Evolutionary conservation across 2,888 invertebrate genomes (phyloP), one percentile per base, ranked within the genome.

Genomic region (Allophyes oxyacanthae): DNA sequence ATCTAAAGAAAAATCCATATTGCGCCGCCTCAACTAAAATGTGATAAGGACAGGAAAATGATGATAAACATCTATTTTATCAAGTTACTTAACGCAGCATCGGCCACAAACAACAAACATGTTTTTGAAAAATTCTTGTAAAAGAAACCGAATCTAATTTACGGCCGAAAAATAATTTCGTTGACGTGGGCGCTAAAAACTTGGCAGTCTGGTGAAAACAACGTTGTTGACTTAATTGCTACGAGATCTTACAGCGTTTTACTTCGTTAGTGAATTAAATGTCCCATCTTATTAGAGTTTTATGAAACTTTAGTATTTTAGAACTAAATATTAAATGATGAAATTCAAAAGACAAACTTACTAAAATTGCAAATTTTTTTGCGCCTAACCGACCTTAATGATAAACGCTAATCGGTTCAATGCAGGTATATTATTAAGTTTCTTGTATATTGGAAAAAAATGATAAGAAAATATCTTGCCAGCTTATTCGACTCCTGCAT

Each of bases 31-130:
- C n/a, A n/a, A n/a, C n/a, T n/a, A n/a, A n/a, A n/a, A n/a, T n/a
- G n/a, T n/a, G n/a, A n/a, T n/a, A n/a, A n/a, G n/a, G n/a, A n/a
- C n/a, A n/a, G n/a, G n/a, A n/a, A n/a, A n/a, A n/a, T n/a, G n/a
- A n/a, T n/a, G n/a, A n/a, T 44, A 45, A 64, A 49, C 37, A 45
- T 20, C 15, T 41, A 36, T 49, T n/a, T n/a, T 41, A 45, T 33
- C 8, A 33, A 38, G 46, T 33, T 44, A 30, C 49, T 32, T 50
- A 46, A 51, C 53, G 49, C 42, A 61, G 30, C 52, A 56, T 46
- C 0, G 10, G 37, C 4, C 52, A 37, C 33, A 40, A 74, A 64
- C 45, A 69, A 64, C 49, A 73, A 74, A 64, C 54, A 70, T 69
- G 75, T 69, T 69, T 41, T 58, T 74, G 45, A 54, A 54, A 58